Evolutionary conservation across 2,113 vertebrate species (phyloP), one percentile per base, ranked within the genome.

Genomic region (Alligator mississippiensis): DNA sequence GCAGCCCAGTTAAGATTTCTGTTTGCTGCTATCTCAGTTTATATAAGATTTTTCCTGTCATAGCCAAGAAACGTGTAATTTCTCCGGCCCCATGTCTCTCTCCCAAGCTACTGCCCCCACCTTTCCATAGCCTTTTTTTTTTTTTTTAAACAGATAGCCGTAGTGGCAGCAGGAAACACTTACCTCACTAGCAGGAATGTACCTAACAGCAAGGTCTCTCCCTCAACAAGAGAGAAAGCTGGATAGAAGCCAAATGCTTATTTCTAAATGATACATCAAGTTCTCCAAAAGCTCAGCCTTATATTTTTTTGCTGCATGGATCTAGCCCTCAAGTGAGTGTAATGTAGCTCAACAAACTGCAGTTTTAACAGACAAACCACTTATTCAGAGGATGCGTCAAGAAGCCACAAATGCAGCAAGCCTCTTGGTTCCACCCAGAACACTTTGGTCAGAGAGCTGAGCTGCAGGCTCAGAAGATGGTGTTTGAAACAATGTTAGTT

Each of bases 271-370:
- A 21, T 59, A 66, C 78, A 93, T 93, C 76, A 82, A 47, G 64
- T 12, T 95, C 82, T 82, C 0, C 0, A 2, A 2, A 58, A 78
- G 82, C 70, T 57, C 47, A 59, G 91, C 75, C 47, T 77, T 16
- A 0, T n/a, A 63, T 11, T 54, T 70, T 87, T 34, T 78, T 24
- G 57, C 58, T 47, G 57, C 9, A 94, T 74, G 63, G 87, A 18
- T 81, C 22, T 68, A 81, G 70, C 2, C 34, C 25, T 70, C 64
- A 77, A 85, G 75, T 93, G 5, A 93, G 25, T 72, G 87, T 57
- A 76, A 16, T 96, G 94, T 94, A 94, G 92, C 82, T 92, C 80
- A 38, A 66, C 47, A 66, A 95, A 93, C 34, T 47, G 92, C 93
- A 93, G 82, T 61, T 90, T 5, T 57, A 89, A 93, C 90, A 91